These are phyloP conservation scores for Pelvicachromis taeniatus DNA, from an alignment of 2,113 vertebrate genomes.

Conservation along the genomic window DNA sequence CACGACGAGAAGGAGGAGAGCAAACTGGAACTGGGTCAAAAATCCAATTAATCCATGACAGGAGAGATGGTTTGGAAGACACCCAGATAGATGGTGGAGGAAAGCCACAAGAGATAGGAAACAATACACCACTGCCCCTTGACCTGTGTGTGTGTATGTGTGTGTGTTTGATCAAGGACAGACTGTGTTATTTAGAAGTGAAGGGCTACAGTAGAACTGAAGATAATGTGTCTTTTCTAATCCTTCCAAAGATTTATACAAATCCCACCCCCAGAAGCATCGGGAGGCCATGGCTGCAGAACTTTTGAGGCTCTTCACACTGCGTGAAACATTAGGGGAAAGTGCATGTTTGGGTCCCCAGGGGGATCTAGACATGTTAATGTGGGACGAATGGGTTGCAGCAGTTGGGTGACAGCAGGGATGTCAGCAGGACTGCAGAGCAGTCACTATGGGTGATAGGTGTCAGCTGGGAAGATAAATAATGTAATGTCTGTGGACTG, in stretches of 20 bases:
- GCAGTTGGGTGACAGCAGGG: conserved; percentile 21
- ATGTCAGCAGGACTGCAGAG: conserved; percentile 24
- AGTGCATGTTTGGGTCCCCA: conserved; percentile 4
- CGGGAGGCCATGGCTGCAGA: not conserved
- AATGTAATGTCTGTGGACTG: conserved; percentile 41
- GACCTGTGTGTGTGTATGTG: conserved; percentile 10
- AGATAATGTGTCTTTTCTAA: not conserved
- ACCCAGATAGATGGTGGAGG: conserved; percentile 1
- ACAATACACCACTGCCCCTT: conserved; percentile 28
- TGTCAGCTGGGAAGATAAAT: conserved; percentile 55
- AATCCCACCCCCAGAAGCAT: not conserved
- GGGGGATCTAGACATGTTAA: conserved; percentile 13
- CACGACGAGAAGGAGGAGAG: conserved; percentile 5
- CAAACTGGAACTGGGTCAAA: conserved; percentile 60
- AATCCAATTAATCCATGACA: conserved; percentile 70
- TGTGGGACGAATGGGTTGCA: conserved; percentile 21
- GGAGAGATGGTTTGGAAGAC: conserved; percentile 26
- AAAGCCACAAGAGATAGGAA: conserved; percentile 24
- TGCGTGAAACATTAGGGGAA: not conserved
- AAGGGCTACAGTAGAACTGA: not conserved
- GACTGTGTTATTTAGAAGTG: not conserved
- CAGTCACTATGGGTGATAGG: conserved; percentile 28
- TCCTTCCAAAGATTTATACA: not conserved
- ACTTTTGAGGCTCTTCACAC: not conserved
- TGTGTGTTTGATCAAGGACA: conserved; percentile 8